Base-by-base conservation (phyloP, 2,888 invertebrate genomes). In the Athalia rosae region DNA sequence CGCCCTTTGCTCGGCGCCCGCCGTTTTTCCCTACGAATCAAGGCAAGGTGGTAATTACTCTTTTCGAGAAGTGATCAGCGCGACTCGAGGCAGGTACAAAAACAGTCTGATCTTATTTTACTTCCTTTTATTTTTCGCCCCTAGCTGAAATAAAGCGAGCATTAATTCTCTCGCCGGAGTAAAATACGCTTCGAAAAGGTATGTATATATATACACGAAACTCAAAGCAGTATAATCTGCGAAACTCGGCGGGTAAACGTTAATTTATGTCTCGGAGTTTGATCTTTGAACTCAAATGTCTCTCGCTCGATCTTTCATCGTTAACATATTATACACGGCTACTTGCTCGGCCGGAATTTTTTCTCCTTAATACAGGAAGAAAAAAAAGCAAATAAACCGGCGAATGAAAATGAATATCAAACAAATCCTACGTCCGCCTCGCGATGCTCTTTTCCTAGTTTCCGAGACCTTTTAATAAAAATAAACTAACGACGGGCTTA, bases 11-110 rank as follows among this genome's bases (percentile, higher is more conserved):
- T 28, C 28, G 28, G 2, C 28, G 2, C 28, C 28, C 41, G 8
- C n/a, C 28, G 4, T 8, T 28, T 4, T 50, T 5, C 50, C 11
- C 41, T 50, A 11, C 28, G 67, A 67, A 53, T 28, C 50, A 28
- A 53, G 41, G 11, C 67, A 53, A 67, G 50, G 50, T 41, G 53
- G 67, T 67, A 53, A 67, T 67, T 50, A 67, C 53, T 67, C 50
- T 67, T 67, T n/a, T 15, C 66, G 50, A 50, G 15, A 13, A 11
- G 15, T 67, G 66, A 67, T 50, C 50, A 50, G 66, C 15, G 66
- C 66, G 50, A 67, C 28, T 28, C 69, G 45, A 58, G 45, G 13
- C 58, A 13, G 15, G 15, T 43, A 56, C n/a, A 58, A 71, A 41
- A 41, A 71, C 8, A 45, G 56, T 13, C 1, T 43, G 13, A 71